phyloP scores from a whole-genome alignment of 92 coral and sea anemone species.

The Umimayanthus chanpuru region DNA sequence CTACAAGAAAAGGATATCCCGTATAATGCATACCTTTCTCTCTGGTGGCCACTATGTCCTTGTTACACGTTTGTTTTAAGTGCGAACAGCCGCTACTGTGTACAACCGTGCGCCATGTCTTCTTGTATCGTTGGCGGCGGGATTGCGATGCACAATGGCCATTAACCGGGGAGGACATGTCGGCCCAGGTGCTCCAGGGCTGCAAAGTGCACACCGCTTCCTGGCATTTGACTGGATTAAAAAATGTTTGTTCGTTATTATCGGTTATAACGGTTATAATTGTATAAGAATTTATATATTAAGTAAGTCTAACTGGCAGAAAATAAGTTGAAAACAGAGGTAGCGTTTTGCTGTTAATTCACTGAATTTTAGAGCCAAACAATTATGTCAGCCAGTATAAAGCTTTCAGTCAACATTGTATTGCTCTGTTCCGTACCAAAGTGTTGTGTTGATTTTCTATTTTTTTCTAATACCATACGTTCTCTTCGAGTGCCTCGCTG shows the following conservation, averaged over 20 bases:
- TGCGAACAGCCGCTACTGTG: conserved; percentile 61
- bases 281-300: too few relatives aligned
- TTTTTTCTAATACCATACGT: too few relatives aligned
- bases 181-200: conserved; percentile 73
- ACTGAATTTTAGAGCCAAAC: too few relatives aligned
- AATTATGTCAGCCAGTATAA: too few relatives aligned
- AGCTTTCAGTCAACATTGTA: too few relatives aligned
- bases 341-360: too few relatives aligned
- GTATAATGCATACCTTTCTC: conserved; percentile 54
- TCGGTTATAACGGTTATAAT: too few relatives aligned
- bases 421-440: too few relatives aligned
- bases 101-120: conserved; percentile 54
- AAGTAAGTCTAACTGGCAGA: too few relatives aligned
- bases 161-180: conserved; percentile 48
- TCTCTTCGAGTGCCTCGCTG: too few relatives aligned
- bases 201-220: conserved; percentile 61
- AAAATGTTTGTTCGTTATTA: background rate
- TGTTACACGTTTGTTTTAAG: conserved; percentile 61
- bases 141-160: conserved; percentile 69
- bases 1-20: background rate
- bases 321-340: too few relatives aligned
- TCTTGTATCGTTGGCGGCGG: conserved; percentile 62
- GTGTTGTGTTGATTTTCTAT: too few relatives aligned
- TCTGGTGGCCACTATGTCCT: conserved; percentile 52
- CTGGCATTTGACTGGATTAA: conserved; percentile 60